Conservation (phyloP, 2,888 invertebrate species). For the Plagodis pulveraria region DNA sequence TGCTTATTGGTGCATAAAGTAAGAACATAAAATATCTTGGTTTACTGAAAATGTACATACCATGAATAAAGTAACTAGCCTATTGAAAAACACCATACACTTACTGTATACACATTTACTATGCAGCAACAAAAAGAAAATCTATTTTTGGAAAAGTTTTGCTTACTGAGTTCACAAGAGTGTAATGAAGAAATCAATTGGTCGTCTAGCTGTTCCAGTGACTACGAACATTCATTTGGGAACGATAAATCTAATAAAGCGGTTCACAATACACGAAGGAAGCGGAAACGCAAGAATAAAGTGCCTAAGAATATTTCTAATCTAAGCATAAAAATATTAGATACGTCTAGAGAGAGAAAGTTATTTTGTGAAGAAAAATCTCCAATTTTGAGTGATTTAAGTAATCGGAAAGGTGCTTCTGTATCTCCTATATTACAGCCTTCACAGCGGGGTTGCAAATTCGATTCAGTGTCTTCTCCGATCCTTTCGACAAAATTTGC, state of each 20-base stretch:
- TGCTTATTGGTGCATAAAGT: no score
- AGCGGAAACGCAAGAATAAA: conserved; percentile 67
- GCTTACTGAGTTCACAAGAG: conserved; percentile 66
- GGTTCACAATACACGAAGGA: conserved; percentile 41
- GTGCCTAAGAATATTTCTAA: conserved; percentile 56
- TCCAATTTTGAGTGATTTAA: conserved; percentile 43
- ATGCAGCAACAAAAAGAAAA: conserved; percentile 63
- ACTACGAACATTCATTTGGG: conserved; percentile 54
- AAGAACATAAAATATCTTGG: no score
- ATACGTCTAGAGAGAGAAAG: conserved; percentile 39
- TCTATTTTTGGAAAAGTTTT: conserved; percentile 62
- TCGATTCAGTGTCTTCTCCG: conserved; percentile 47
- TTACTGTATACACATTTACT: conserved; percentile 1
- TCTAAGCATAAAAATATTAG: conserved; percentile 59
- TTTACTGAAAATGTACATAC: no score
- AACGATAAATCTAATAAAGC: conserved; percentile 39
- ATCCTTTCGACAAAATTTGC: conserved; percentile 40
- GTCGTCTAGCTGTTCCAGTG: conserved; percentile 72
- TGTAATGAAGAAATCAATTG: conserved; percentile 66
- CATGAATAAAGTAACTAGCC: not conserved
- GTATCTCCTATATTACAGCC: conserved; percentile 49
- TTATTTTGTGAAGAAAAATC: conserved; percentile 40
- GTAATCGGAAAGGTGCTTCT: conserved; percentile 12
- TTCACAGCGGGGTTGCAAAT: conserved; percentile 27
- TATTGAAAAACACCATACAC: no score